phyloP scores from a whole-genome alignment of 1,140 invertebrate genomes.

The Caerostris extrusa region DNA sequence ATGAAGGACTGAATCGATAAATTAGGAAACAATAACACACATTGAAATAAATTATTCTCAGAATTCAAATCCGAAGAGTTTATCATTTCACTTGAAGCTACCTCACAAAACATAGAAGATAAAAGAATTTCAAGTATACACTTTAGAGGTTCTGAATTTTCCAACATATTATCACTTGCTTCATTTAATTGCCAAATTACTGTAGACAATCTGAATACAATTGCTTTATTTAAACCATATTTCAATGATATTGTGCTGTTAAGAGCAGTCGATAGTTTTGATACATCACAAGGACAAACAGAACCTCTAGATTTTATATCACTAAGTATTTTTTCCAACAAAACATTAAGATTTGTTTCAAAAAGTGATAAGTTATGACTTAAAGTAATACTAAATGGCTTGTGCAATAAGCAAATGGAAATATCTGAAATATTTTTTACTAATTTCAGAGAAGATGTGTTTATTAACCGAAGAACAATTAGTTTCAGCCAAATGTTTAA shows the following conservation, averaged over 20 bases:
- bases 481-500: neutral
- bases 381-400: constrained; percentile 19
- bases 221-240: constrained; percentile 32
- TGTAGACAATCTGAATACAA: constrained; percentile 53
- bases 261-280: constrained; percentile 23
- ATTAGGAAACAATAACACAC: constrained; percentile 55
- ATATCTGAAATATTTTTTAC: constrained; percentile 29
- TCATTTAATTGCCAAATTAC: constrained; percentile 67
- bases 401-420: neutral
- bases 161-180: neutral
- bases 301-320: constrained; percentile 46
- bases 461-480: neutral
- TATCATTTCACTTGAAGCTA: constrained; percentile 20
- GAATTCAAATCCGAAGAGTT: neutral
- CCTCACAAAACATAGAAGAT: constrained; percentile 59
- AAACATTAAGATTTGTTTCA: constrained; percentile 60
- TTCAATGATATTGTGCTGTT: neutral
- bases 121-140: constrained; percentile 22
- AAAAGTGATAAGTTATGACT: neutral
- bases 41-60: constrained; percentile 36
- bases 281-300: constrained; percentile 47
- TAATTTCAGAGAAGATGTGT: neutral
- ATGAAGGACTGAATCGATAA: neutral
- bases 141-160: constrained; percentile 5
- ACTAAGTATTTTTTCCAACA: constrained; percentile 65